Conservation (phyloP, 2,113 vertebrate species). For the Ranitomeya imitator region DNA sequence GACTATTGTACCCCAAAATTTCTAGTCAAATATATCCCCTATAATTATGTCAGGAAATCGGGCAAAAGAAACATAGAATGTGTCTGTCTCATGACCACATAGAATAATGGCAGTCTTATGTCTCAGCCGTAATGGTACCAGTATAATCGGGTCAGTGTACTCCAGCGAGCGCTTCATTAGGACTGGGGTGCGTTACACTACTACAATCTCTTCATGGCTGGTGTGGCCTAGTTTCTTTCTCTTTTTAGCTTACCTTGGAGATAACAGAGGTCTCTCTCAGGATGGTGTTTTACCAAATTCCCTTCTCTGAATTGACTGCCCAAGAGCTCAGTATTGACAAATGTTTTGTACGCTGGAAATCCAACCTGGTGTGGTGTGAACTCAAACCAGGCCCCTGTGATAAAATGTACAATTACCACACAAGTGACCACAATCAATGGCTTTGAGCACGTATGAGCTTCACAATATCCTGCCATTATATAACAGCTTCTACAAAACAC, state of each 20-base stretch:
- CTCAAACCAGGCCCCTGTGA: slow-evolving; percentile 46
- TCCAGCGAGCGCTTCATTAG: too few species aligned
- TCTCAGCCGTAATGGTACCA: too few species aligned
- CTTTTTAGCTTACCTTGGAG: slow-evolving; percentile 4
- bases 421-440: background rate
- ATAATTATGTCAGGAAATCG: too few species aligned
- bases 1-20: too few species aligned
- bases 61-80: too few species aligned
- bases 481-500: too few species aligned
- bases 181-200: too few species aligned
- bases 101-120: too few species aligned
- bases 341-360: slow-evolving; percentile 31
- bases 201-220: too few species aligned
- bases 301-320: slow-evolving; percentile 43
- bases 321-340: background rate
- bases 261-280: slow-evolving; percentile 39
- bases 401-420: background rate
- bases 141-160: too few species aligned
- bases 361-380: slow-evolving; percentile 38
- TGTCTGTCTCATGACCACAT: too few species aligned
- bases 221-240: background rate
- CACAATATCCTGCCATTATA: background rate
- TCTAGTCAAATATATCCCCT: too few species aligned
- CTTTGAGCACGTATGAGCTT: background rate
- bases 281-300: background rate